Evolutionary conservation across 2,113 vertebrate species (phyloP).

Genomic region (Synodontis membranacea): DNA sequence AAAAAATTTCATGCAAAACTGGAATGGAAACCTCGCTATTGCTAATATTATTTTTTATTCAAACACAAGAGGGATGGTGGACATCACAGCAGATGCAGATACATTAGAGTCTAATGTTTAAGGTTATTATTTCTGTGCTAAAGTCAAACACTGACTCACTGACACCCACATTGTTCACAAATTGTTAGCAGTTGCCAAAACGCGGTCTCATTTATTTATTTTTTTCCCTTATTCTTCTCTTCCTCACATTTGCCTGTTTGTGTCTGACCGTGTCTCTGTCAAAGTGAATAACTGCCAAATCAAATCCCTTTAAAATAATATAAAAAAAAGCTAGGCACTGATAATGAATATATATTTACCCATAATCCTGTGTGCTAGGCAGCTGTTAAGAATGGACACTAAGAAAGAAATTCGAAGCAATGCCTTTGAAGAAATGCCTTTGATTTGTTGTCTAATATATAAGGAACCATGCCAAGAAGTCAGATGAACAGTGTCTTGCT

Average conservation of each 20-base stretch:
- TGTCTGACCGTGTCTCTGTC: background rate
- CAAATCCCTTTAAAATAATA: background rate
- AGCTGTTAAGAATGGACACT: background rate
- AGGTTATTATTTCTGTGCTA: background rate
- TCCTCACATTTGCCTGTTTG: background rate
- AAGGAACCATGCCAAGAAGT: background rate
- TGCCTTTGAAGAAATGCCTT: background rate
- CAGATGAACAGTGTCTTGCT: background rate
- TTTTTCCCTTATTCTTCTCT: background rate
- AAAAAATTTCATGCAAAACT: no score
- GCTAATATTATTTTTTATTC: background rate
- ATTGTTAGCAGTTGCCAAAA: background rate
- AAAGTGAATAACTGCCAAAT: background rate
- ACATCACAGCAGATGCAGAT: conserved; percentile 43
- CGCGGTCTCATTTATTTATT: background rate
- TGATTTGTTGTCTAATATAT: conserved; percentile 1
- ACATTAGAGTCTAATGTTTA: conserved; percentile 31
- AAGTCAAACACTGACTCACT: conserved; percentile 39
- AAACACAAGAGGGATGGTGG: conserved; percentile 9
- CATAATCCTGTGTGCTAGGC: background rate
- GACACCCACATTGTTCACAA: background rate
- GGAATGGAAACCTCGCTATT: no score
- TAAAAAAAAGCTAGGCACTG: background rate
- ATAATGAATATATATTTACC: background rate
- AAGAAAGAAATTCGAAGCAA: background rate